Evolutionary conservation across 1,140 invertebrate genomes (phyloP), one percentile per base, ranked within the genome.

Genomic region (Drosophila virilis): DNA sequence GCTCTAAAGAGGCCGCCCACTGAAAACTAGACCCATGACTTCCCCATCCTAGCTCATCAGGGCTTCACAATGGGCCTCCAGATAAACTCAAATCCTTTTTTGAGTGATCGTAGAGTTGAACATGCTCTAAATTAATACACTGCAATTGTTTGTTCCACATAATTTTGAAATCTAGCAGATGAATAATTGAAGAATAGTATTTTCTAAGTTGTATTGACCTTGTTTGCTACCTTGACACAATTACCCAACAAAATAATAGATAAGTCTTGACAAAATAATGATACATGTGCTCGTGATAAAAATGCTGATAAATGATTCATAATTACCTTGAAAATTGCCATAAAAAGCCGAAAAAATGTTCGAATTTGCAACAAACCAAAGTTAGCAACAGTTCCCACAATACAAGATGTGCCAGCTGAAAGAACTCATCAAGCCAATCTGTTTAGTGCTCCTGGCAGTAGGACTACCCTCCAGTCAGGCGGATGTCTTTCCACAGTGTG

Each of bases 401-500:
- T 12, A 37, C 43, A 81, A 10, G 1, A 85, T 82, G 81, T 28
- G 1, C 5, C 70, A 60, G 15, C 22, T 46, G 13, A n/a, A 67
- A 40, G 37, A 33, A 1, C 10, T 42, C 13, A 32, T 22, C 17
- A 51, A 54, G 42, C 8, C 55, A 3, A 12, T 82, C 13, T 66
- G 48, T 50, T 37, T 86, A 10, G 7, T 86, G 12, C 3, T 78
- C 17, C 72, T 86, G 10, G 5, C 43, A 7, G 46, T 10, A 55
- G 48, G 17, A 8, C n/a, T 65, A 0, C 4, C 33, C 6, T 6
- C 28, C 2, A 17, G 28, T 8, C 17, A 35, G 12, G 76, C 61
- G 0, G 66, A 74, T 35, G 64, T 67, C 0, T 90, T 81, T 46
- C 57, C 86, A 0, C 75, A 90, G 32, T 90, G 85, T n/a, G 13